phyloP scores from a whole-genome alignment of 2,888 invertebrate species.

The Crepidodera aurea region DNA sequence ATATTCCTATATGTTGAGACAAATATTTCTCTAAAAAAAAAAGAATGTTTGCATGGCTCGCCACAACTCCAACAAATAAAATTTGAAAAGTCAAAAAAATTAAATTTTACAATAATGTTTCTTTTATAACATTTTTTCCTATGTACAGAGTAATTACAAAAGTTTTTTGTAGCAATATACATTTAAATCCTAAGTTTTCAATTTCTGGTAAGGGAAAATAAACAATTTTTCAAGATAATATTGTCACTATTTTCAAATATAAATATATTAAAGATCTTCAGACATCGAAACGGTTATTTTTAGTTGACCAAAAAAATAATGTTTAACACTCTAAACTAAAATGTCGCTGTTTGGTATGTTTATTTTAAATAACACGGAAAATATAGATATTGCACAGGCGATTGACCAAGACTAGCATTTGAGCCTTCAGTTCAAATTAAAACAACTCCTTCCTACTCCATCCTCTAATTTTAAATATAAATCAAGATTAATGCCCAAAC shows the following conservation, averaged over 20 bases:
- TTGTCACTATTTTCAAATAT: constrained; percentile 36
- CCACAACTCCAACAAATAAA: constrained; percentile 54
- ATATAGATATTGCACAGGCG: no score
- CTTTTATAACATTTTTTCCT: constrained; percentile 56
- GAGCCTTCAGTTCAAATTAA: no score
- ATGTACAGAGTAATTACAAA: constrained; percentile 58
- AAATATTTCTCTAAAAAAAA: neutral
- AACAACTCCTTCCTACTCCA: no score
- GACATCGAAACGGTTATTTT: constrained; percentile 1
- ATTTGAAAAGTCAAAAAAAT: constrained; percentile 55
- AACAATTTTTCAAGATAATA: constrained; percentile 32
- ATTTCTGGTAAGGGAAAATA: constrained; percentile 38
- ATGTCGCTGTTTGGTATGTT: no score
- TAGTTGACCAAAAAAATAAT: no score
- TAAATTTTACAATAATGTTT: constrained; percentile 51
- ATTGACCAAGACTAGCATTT: no score
- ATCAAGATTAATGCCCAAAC: no score
- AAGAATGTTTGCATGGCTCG: constrained; percentile 38
- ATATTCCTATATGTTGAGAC: neutral
- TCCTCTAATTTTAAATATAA: no score
- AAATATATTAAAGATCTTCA: constrained; percentile 32
- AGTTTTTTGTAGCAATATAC: constrained; percentile 50
- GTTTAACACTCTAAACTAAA: no score
- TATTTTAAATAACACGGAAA: no score
- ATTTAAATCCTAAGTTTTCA: constrained; percentile 40